Conservation (phyloP, 2,797 vertebrate species). For the Rousettus madagascariensis region DNA sequence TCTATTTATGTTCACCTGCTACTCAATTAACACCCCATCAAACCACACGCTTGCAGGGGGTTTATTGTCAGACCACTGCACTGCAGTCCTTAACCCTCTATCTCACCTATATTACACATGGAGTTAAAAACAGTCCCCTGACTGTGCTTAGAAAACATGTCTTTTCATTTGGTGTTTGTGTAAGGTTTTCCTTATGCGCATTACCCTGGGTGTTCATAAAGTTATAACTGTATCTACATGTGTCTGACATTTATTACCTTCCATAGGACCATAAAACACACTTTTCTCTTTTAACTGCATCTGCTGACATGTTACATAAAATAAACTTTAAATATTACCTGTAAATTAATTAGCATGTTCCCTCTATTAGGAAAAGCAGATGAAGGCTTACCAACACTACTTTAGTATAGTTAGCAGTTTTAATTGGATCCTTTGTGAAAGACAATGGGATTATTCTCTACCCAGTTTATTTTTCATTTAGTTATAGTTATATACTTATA, state of each 20-base stretch:
- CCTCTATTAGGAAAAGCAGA: conserved; percentile 54
- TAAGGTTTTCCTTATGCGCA: conserved; percentile 63
- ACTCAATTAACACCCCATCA: conserved; percentile 71
- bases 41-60: conserved; percentile 53
- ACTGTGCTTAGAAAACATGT: conserved; percentile 64
- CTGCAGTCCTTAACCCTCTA: conserved; percentile 52
- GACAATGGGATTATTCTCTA: conserved; percentile 33
- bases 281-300: conserved; percentile 70
- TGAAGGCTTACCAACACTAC: neutral
- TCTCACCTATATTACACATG: conserved; percentile 63
- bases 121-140: conserved; percentile 68
- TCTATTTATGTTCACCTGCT: conserved; percentile 67
- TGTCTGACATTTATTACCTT: conserved; percentile 71
- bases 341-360: conserved; percentile 74
- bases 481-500: neutral
- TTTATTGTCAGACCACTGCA: conserved; percentile 64
- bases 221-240: conserved; percentile 67
- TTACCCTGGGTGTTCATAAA: conserved; percentile 73
- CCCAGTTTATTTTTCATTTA: conserved; percentile 3
- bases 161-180: conserved; percentile 66
- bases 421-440: conserved; percentile 33
- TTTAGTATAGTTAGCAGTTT: conserved; percentile 60
- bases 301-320: conserved; percentile 74
- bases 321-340: conserved; percentile 67
- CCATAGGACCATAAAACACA: conserved; percentile 66